Conservation (phyloP, 2,888 invertebrate genomes). For the Tolmerus cingulatus region DNA sequence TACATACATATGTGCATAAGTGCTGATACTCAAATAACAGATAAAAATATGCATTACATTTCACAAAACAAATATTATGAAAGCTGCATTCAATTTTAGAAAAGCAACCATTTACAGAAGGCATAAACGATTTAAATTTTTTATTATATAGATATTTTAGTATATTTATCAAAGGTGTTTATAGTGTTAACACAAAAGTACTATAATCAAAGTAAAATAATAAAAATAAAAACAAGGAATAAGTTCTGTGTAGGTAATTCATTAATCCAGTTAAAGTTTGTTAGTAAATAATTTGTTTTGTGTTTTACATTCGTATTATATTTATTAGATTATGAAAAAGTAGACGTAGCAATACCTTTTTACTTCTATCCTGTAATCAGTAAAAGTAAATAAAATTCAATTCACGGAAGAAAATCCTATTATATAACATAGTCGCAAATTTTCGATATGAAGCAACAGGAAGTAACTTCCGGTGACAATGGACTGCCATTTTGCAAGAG, state of each 20-base stretch:
- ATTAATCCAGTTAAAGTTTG: too few species aligned
- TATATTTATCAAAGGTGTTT: not conserved
- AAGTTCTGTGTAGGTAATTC: not conserved
- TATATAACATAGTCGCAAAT: too few species aligned
- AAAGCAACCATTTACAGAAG: not conserved
- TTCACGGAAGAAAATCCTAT: too few species aligned
- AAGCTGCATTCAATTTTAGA: not conserved
- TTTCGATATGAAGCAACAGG: too few species aligned
- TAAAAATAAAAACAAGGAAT: not conserved
- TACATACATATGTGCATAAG: not conserved
- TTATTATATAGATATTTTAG: not conserved
- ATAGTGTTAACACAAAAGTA: not conserved
- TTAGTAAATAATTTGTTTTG: too few species aligned
- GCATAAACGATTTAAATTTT: not conserved
- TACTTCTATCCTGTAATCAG: too few species aligned
- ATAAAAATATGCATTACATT: not conserved
- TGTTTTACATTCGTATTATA: too few species aligned
- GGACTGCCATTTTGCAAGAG: too few species aligned
- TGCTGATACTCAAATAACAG: not conserved
- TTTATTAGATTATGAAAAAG: too few species aligned
- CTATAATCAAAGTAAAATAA: not conserved
- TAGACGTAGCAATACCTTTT: too few species aligned
- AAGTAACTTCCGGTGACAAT: too few species aligned
- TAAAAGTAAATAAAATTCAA: too few species aligned
- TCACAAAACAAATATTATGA: not conserved